These are phyloP conservation scores for Strigamia maritima DNA, from an alignment of 2,888 invertebrate species.

Conservation along the genomic window DNA sequence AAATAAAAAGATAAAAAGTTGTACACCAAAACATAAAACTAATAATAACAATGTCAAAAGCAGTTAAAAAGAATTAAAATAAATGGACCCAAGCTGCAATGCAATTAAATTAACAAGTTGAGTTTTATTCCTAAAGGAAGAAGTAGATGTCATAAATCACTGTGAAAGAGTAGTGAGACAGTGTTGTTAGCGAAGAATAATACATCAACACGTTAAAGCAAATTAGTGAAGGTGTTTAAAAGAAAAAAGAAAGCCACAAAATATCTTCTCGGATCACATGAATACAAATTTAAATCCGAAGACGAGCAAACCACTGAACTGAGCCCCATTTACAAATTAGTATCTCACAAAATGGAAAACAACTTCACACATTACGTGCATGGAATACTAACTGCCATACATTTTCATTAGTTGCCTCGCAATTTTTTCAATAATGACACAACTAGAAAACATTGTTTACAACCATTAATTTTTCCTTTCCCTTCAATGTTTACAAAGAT, in stretches of 20 bases:
- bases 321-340: conserved; percentile 16
- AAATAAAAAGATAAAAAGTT: not conserved
- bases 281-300: not conserved
- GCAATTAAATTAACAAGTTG: conserved; percentile 18
- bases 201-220: not conserved
- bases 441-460: too few species aligned
- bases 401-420: not conserved
- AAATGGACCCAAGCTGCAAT: conserved; percentile 11
- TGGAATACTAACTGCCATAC: not conserved
- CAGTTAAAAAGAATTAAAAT: not conserved
- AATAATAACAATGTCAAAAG: not conserved
- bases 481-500: not conserved
- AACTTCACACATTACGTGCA: not conserved
- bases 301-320: not conserved
- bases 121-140: conserved; percentile 12
- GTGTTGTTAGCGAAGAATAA: conserved; percentile 2
- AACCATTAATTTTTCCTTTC: too few species aligned
- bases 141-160: not conserved
- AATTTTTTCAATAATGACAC: not conserved
- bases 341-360: not conserved
- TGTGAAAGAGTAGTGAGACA: not conserved
- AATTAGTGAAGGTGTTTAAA: conserved; percentile 11
- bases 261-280: not conserved
- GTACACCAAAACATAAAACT: not conserved
- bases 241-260: not conserved